phyloP scores from a whole-genome alignment of 2,113 vertebrate genomes.

The Verasper variegatus region DNA sequence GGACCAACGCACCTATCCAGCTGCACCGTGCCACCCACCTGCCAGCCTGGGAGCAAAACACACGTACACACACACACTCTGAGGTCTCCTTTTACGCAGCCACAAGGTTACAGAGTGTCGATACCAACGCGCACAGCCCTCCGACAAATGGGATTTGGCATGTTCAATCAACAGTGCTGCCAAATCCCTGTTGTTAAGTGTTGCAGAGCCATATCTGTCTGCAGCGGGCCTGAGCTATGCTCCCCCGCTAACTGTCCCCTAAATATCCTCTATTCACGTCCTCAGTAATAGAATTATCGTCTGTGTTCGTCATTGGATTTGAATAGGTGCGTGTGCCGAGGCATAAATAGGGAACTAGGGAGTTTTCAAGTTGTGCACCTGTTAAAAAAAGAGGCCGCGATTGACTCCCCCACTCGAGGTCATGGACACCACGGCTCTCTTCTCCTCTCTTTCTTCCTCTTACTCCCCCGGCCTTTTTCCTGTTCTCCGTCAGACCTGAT shows the following conservation, averaged over 20 bases:
- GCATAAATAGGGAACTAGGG: slow-evolving; percentile 56
- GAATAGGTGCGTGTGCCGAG: slow-evolving; percentile 59
- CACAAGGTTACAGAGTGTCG: slow-evolving; percentile 80
- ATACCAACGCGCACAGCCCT: slow-evolving; percentile 71
- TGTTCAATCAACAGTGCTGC: slow-evolving; percentile 80
- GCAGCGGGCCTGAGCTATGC: slow-evolving; percentile 45
- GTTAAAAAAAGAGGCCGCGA: slow-evolving; percentile 24
- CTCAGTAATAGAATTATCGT: slow-evolving; percentile 72
- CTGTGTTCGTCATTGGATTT: slow-evolving; percentile 62
- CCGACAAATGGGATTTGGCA: slow-evolving; percentile 81
- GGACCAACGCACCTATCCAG: slow-evolving; percentile 21
- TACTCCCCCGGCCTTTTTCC: slow-evolving; percentile 39
- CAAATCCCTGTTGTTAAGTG: slow-evolving; percentile 79
- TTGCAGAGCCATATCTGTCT: slow-evolving; percentile 75
- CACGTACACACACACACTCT: slow-evolving; percentile 21
- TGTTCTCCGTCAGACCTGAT: slow-evolving; percentile 62
- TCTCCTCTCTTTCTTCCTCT: slow-evolving; percentile 28
- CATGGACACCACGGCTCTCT: slow-evolving; percentile 50
- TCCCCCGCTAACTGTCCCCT: slow-evolving; percentile 66
- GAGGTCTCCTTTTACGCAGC: slow-evolving; percentile 72
- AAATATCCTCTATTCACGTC: slow-evolving; percentile 73
- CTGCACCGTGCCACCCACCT: slow-evolving; percentile 56
- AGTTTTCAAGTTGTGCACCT: slow-evolving; percentile 49
- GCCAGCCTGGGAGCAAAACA: slow-evolving; percentile 30
- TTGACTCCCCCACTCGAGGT: slow-evolving; percentile 46